Base-by-base conservation (phyloP, 2,888 invertebrate species). In the Drosophila subsilvestris region DNA sequence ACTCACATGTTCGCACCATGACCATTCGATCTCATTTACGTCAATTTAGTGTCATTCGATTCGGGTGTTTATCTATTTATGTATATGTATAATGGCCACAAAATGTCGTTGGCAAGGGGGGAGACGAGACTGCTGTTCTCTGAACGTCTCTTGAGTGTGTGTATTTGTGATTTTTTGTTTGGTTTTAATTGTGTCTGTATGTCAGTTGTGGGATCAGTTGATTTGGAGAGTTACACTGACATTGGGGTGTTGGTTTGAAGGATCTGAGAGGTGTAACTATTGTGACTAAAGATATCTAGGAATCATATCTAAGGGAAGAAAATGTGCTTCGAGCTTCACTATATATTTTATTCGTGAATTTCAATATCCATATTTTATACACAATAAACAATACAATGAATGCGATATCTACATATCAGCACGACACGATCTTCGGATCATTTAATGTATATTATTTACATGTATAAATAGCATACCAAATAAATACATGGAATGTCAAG, bases 41-140 rank as follows among this genome's bases (percentile, higher is more conserved):
- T 89, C 85, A 76, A 74, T 77, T 88, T 76, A 76, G 85, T 88
- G 89, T 88, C 89, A 74, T 88, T 81, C 55, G 32, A 71, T 79
- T 79, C 74, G 66, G 78, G 89, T 89, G 86, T 89, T 88, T 88
- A 88, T 85, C 57, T 88, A 72, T 69, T 50, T 61, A 63, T 20
- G 5, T 4, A 25, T 25, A 25, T 25, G 3, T 63, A 57, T 58
- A 60, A 75, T 66, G 62, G 62, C 61, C 25, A 57, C 51, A 61
- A 57, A 14, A 67, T 61, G 43, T 61, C 50, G 22, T 49, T 43
- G 22, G 14, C 12, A n/a, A 18, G 17, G 9, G 44, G 44, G 47
- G 10, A 9, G 22, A 22, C 2, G 3, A 37, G 32, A 68, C 65
- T 54, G 44, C 44, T 47, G 51, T 43, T 43, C 47, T 47, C 62